phyloP scores from a whole-genome alignment of 2,797 vertebrate genomes.

The Staurois parvus region DNA sequence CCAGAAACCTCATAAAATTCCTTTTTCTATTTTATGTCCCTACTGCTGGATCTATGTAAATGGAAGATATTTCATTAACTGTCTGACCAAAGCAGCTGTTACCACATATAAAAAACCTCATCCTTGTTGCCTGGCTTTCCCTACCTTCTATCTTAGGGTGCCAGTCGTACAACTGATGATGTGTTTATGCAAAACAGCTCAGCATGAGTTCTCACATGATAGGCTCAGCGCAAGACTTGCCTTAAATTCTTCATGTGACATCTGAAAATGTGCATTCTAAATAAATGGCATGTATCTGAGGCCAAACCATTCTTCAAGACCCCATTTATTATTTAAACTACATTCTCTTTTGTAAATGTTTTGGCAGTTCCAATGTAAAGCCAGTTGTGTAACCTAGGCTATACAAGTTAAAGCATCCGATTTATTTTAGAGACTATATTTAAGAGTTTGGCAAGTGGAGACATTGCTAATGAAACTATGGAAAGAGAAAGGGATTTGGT shows the following conservation, averaged over 20 bases:
- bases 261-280: slow-evolving; percentile 65
- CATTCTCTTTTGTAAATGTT: not conserved
- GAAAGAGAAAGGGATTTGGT: not conserved
- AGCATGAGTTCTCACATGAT: slow-evolving; percentile 72
- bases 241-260: slow-evolving; percentile 76
- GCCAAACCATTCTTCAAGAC: not conserved
- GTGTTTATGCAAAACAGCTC: slow-evolving; percentile 71
- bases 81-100: slow-evolving; percentile 85
- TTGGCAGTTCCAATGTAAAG: not conserved
- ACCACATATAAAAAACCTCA: slow-evolving; percentile 81
- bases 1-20: slow-evolving; percentile 81
- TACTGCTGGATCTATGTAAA: slow-evolving; percentile 79
- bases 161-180: slow-evolving; percentile 77
- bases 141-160: slow-evolving; percentile 74
- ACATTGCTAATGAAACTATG: not conserved
- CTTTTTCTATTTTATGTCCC: slow-evolving; percentile 76
- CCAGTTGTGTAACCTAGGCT: too few species aligned
- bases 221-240: slow-evolving; percentile 75
- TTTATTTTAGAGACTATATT: not conserved
- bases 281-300: slow-evolving; percentile 52
- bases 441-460: not conserved
- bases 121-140: slow-evolving; percentile 69
- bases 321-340: not conserved
- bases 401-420: not conserved
- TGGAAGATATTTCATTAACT: slow-evolving; percentile 86